Conservation (phyloP, 2,113 vertebrate genomes). For the Todiramphus saurophagus region DNA sequence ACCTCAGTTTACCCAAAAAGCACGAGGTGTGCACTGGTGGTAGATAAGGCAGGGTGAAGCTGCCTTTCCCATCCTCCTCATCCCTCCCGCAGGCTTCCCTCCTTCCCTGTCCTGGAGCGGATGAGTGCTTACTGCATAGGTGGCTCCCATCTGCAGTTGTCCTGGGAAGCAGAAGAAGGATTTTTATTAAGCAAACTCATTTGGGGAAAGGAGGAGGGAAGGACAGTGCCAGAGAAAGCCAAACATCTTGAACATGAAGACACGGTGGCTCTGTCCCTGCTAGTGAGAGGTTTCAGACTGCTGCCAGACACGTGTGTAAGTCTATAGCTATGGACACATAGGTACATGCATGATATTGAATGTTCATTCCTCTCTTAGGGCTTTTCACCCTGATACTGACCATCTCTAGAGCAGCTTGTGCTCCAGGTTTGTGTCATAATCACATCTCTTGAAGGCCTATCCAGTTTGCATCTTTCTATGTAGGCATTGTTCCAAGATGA, state of each 20-base stretch:
- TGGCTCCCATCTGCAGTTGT: background rate
- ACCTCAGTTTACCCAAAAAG: background rate
- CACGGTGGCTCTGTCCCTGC: background rate
- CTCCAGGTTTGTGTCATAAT: background rate
- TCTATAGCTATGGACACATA: background rate
- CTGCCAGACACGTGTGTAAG: rapidly evolving
- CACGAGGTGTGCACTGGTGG: background rate
- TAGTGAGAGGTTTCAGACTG: background rate
- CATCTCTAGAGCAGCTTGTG: background rate
- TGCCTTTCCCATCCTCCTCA: background rate
- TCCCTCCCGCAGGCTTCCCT: background rate
- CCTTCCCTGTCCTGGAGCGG: background rate
- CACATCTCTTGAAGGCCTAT: background rate
- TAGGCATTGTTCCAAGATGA: background rate
- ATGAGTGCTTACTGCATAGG: background rate
- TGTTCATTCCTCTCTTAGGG: background rate
- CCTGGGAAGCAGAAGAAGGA: background rate
- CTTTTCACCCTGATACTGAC: background rate
- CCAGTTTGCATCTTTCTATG: too few relatives aligned
- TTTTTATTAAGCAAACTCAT: background rate
- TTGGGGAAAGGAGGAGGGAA: background rate
- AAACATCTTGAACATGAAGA: background rate
- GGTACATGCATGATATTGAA: background rate
- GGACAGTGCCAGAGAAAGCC: background rate
- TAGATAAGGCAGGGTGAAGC: background rate